phyloP scores from a whole-genome alignment of 2,113 vertebrate genomes.

The Triplophysa rosa region DNA sequence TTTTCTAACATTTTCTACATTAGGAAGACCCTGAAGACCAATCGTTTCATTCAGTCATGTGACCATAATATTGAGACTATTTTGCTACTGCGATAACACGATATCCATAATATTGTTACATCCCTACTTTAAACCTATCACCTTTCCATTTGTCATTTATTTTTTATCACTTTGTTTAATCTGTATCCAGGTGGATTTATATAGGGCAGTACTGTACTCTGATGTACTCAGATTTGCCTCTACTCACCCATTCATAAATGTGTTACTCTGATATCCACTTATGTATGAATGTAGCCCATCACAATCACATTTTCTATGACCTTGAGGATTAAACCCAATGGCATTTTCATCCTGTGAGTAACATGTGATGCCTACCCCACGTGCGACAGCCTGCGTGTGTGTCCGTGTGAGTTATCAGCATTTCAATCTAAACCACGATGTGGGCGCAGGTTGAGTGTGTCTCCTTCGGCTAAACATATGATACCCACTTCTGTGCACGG shows the following conservation, averaged over 20 bases:
- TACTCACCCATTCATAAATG: constrained; percentile 31
- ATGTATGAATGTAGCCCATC: constrained; percentile 36
- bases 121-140: too few relatives aligned
- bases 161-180: not conserved
- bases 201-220: not conserved
- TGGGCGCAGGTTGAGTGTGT: not conserved
- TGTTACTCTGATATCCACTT: constrained; percentile 25
- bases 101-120: too few relatives aligned
- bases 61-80: too few relatives aligned
- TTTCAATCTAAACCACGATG: constrained; percentile 30
- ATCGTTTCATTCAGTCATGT: too few relatives aligned
- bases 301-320: constrained; percentile 49
- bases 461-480: constrained; percentile 1
- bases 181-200: not conserved
- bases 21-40: too few relatives aligned
- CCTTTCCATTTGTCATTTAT: not conserved
- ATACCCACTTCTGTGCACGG: constrained; percentile 8
- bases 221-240: not conserved
- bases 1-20: too few relatives aligned
- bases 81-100: too few relatives aligned
- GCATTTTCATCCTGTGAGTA: constrained; percentile 20
- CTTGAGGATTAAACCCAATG: constrained; percentile 40
- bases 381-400: constrained; percentile 8
- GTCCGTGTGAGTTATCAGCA: not conserved
- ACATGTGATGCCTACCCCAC: constrained; percentile 35